Percentiles rank a stretch among this genome's conserved stretches.
Conservation (phyloP, 1,140 invertebrate species). For the Eurosta solidaginis region DNA sequence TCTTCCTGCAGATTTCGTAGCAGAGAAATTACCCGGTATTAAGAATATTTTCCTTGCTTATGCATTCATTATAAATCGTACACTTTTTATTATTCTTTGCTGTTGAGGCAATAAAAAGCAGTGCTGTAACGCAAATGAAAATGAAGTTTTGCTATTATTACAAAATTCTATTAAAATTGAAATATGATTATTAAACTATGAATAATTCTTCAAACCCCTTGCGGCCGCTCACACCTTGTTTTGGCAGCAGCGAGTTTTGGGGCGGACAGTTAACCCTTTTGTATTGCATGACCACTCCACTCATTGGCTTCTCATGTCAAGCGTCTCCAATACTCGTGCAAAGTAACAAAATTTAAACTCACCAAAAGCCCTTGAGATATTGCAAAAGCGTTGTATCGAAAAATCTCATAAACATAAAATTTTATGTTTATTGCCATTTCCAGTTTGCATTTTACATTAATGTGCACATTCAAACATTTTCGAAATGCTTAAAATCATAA, state of each 20-base stretch:
- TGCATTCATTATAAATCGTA: not conserved
- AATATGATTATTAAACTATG: slow-evolving; percentile 21
- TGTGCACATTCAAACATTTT: not conserved
- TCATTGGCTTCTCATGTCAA: not conserved
- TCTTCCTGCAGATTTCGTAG: not conserved
- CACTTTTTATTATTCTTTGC: not conserved
- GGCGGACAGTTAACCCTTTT: not conserved
- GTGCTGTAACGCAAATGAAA: not conserved
- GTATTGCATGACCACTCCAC: not conserved
- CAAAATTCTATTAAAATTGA: slow-evolving; percentile 14
- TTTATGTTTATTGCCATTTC: slow-evolving; percentile 52
- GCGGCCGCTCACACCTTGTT: not conserved
- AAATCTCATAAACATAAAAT: slow-evolving; percentile 58
- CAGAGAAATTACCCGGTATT: not conserved
- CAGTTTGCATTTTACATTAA: slow-evolving; percentile 14
- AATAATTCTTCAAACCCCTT: not conserved
- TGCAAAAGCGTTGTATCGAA: slow-evolving; percentile 48
- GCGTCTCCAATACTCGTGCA: not conserved
- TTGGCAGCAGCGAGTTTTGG: not conserved
- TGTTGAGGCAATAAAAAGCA: not conserved
- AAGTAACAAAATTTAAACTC: not conserved
- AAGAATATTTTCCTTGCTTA: not conserved
- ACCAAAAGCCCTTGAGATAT: slow-evolving; percentile 35
- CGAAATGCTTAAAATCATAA: not conserved
- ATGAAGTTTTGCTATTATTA: slow-evolving; percentile 22